phyloP scores from a whole-genome alignment of 2,888 invertebrate genomes.

The Drosophila niveifrons region DNA sequence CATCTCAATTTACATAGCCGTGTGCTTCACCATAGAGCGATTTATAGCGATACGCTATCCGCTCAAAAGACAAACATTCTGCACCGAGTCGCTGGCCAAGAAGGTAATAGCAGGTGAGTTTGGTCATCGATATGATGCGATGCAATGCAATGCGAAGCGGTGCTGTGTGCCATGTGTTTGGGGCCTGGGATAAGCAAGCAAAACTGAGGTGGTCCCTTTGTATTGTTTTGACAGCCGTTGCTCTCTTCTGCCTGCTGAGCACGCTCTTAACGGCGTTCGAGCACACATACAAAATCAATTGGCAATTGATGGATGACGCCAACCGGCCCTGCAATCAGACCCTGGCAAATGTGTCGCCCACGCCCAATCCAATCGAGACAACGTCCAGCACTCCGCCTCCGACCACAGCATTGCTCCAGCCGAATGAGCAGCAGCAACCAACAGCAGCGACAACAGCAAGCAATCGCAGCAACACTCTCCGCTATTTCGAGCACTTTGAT shows the following conservation, averaged over 20 bases:
- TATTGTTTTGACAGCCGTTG: conserved; percentile 78
- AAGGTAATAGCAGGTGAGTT: conserved; percentile 87
- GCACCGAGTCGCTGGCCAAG: conserved; percentile 90
- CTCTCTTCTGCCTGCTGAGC: conserved; percentile 87
- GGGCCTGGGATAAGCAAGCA: conserved; percentile 19
- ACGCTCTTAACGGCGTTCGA: conserved; percentile 90
- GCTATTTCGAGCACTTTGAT: conserved; percentile 32
- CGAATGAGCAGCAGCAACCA: conserved; percentile 15
- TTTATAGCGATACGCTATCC: conserved; percentile 92
- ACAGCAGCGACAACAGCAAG: not conserved
- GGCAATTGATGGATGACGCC: conserved; percentile 76
- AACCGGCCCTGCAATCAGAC: conserved; percentile 81
- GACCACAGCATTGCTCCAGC: conserved; percentile 47
- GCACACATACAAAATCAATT: conserved; percentile 85
- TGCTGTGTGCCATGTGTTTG: not conserved
- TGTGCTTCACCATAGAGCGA: conserved; percentile 91
- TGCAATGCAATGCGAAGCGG: not conserved
- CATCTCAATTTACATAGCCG: conserved; percentile 91
- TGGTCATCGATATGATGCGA: conserved; percentile 25
- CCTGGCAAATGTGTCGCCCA: conserved; percentile 67
- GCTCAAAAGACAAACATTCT: conserved; percentile 89
- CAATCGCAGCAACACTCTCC: conserved; percentile 7
- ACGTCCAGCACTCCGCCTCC: conserved; percentile 38
- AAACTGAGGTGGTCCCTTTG: conserved; percentile 53
- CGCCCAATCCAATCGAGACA: conserved; percentile 40